These are phyloP conservation scores for Rhopalosiphum padi DNA, from an alignment of 1,140 invertebrate genomes.

Conservation along the genomic window DNA sequence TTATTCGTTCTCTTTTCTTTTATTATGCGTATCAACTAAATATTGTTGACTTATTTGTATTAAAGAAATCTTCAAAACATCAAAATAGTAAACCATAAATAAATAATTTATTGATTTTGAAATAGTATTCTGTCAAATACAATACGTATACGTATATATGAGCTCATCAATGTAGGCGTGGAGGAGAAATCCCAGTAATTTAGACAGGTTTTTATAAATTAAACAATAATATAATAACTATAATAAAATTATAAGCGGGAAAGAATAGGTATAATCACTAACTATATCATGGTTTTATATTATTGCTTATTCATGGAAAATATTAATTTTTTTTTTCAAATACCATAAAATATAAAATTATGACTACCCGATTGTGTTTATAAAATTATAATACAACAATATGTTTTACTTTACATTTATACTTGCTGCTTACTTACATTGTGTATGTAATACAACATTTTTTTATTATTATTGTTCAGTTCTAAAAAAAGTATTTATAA, in stretches of 20 bases:
- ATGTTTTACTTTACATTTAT: background rate
- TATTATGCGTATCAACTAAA: no score
- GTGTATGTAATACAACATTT: background rate
- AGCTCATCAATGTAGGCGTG: background rate
- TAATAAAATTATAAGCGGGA: no score
- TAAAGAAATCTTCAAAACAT: background rate
- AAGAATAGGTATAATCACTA: background rate
- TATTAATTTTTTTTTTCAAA: constrained; percentile 13
- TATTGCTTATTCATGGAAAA: constrained; percentile 8
- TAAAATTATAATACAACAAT: no score
- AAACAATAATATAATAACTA: background rate
- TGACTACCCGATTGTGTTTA: background rate
- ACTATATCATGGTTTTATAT: background rate
- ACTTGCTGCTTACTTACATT: background rate
- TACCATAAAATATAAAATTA: background rate
- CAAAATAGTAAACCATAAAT: background rate
- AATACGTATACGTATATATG: background rate
- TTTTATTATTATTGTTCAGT: background rate
- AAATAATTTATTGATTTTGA: background rate
- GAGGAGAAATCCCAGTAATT: background rate
- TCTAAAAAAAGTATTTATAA: background rate
- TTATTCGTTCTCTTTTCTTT: no score
- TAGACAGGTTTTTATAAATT: background rate
- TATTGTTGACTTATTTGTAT: no score
- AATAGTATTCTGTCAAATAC: background rate